A percentile compares a stretch with the other conserved stretches of the same genome.
phyloP scores from a whole-genome alignment of 2,888 invertebrate species.

The Harmothoe impar region DNA sequence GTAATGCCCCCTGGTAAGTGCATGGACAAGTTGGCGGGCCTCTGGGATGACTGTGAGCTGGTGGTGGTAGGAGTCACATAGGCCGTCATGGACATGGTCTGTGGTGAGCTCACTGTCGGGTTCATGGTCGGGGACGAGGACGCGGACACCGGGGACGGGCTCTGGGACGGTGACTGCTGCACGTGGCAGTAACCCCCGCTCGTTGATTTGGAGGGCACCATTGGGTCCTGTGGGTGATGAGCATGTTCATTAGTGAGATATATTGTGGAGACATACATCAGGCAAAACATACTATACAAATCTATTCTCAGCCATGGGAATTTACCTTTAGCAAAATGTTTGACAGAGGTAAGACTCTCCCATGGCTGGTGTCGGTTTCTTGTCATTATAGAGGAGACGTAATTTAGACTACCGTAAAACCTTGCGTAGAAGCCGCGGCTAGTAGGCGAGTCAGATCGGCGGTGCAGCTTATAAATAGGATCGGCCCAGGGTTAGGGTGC shows the following conservation, averaged over 20 bases:
- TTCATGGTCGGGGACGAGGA: slow-evolving; percentile 57
- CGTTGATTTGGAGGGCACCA: slow-evolving; percentile 46
- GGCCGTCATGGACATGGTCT: slow-evolving; percentile 52
- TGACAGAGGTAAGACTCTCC: too few relatives aligned
- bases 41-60: slow-evolving; percentile 49
- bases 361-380: too few relatives aligned
- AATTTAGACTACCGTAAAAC: too few relatives aligned
- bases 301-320: too few relatives aligned
- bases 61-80: slow-evolving; percentile 58
- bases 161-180: slow-evolving; percentile 41
- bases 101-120: slow-evolving; percentile 36
- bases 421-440: too few relatives aligned
- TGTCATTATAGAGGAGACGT: too few relatives aligned
- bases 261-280: too few relatives aligned
- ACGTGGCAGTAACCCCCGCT: slow-evolving; percentile 44
- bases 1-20: slow-evolving; percentile 70
- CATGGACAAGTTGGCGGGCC: slow-evolving; percentile 70
- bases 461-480: too few relatives aligned
- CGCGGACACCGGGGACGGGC: slow-evolving; percentile 51
- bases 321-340: too few relatives aligned
- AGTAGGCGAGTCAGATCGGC: too few relatives aligned
- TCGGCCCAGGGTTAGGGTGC: too few relatives aligned
- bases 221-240: neutral
- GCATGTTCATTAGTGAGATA: neutral
- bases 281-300: too few relatives aligned